Evolutionary conservation across 2,113 vertebrate species (phyloP).

Genomic region (Crocuta crocuta): DNA sequence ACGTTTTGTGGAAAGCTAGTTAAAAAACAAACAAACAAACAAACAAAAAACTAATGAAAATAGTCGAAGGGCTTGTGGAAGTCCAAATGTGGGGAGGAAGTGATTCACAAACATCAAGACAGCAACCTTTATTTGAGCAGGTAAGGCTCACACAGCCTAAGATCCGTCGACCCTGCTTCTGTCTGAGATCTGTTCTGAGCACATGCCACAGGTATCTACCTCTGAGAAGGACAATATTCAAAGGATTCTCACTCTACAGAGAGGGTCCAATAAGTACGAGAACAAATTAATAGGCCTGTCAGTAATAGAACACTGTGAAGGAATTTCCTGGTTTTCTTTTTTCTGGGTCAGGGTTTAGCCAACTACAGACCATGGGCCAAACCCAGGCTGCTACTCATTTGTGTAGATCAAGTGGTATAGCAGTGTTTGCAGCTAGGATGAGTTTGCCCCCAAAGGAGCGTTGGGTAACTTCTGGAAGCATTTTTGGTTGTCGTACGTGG

Average conservation of each 20-base stretch:
- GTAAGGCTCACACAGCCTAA: background rate
- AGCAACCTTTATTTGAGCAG: background rate
- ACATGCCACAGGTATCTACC: background rate
- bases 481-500: background rate
- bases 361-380: background rate
- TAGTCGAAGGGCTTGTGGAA: no score
- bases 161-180: background rate
- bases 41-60: background rate
- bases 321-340: background rate
- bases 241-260: background rate
- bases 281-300: background rate
- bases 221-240: background rate
- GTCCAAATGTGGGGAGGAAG: background rate
- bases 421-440: no score
- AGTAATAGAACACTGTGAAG: background rate
- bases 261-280: background rate
- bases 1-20: background rate
- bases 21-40: background rate
- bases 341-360: background rate
- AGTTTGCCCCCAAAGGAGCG: background rate
- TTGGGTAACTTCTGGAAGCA: background rate
- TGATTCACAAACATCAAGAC: rapidly evolving
- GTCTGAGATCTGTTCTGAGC: background rate
- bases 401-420: background rate
- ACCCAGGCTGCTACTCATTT: background rate